Conservation (phyloP, 35 echinoderm and acorn worm genomes). For the Stichopus chloronotus region DNA sequence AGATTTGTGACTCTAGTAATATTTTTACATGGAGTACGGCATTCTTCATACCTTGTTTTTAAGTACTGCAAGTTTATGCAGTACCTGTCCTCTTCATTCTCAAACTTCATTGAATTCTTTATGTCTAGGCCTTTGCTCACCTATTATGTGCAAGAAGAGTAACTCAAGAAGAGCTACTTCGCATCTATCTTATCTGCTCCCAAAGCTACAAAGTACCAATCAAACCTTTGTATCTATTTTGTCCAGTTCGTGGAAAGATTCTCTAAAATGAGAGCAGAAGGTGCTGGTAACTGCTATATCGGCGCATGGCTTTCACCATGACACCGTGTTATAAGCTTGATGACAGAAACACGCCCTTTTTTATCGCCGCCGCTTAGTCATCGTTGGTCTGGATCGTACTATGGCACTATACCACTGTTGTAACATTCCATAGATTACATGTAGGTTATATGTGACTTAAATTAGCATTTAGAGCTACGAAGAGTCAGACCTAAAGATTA, state of each 20-base stretch:
- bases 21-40: constrained; percentile 27
- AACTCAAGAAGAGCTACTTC: background rate
- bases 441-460: no score
- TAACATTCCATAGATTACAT: no score
- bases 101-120: constrained; percentile 18
- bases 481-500: no score
- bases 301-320: background rate
- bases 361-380: no score
- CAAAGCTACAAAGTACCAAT: constrained; percentile 33
- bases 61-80: background rate
- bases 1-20: constrained; percentile 47
- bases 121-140: constrained; percentile 23
- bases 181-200: constrained; percentile 43
- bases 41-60: constrained; percentile 7
- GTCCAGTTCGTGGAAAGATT: constrained; percentile 41
- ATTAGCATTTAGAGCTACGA: no score
- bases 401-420: no score
- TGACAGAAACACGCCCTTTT: no score
- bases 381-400: no score
- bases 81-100: background rate
- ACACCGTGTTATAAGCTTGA: no score
- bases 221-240: constrained; percentile 43
- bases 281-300: background rate
- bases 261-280: background rate
- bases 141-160: constrained; percentile 31